Conservation (phyloP, 2,888 invertebrate species). For the Sympetrum striolatum region DNA sequence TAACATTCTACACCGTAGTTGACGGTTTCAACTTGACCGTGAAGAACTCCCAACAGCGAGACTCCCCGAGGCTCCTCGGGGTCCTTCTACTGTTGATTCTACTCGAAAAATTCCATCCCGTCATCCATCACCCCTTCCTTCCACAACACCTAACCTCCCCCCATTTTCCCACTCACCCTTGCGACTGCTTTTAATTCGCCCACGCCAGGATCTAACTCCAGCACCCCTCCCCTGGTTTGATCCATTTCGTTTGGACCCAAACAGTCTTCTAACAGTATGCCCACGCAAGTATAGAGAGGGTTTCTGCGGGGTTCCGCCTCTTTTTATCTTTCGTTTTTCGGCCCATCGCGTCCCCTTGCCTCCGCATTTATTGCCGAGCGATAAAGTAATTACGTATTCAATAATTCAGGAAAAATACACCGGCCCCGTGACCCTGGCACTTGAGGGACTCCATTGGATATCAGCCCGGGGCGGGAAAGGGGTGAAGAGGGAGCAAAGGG, state of each 20-base stretch:
- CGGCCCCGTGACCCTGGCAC: background rate
- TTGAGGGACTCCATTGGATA: slow-evolving; percentile 35
- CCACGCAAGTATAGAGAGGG: background rate
- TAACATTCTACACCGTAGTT: background rate
- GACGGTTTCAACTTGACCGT: background rate
- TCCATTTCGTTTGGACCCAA: background rate
- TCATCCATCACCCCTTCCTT: background rate
- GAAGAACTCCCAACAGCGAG: background rate
- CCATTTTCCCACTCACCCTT: background rate
- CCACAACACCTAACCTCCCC: background rate
- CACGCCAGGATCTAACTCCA: background rate
- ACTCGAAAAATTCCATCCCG: background rate
- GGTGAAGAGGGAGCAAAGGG: background rate
- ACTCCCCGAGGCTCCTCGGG: background rate
- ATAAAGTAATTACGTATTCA: slow-evolving; percentile 43
- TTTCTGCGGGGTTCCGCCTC: background rate
- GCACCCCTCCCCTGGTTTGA: background rate
- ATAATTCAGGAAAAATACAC: slow-evolving; percentile 41
- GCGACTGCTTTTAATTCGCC: background rate
- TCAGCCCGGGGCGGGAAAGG: background rate
- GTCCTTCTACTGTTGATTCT: background rate
- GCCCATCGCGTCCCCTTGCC: background rate
- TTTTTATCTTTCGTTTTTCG: background rate
- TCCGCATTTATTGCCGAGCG: slow-evolving; percentile 30
- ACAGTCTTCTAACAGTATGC: background rate